Percentiles rank a stretch among this genome's conserved stretches.
These are phyloP conservation scores for Mellivora capensis DNA, from an alignment of 2,113 vertebrate species.

Conservation along the genomic window DNA sequence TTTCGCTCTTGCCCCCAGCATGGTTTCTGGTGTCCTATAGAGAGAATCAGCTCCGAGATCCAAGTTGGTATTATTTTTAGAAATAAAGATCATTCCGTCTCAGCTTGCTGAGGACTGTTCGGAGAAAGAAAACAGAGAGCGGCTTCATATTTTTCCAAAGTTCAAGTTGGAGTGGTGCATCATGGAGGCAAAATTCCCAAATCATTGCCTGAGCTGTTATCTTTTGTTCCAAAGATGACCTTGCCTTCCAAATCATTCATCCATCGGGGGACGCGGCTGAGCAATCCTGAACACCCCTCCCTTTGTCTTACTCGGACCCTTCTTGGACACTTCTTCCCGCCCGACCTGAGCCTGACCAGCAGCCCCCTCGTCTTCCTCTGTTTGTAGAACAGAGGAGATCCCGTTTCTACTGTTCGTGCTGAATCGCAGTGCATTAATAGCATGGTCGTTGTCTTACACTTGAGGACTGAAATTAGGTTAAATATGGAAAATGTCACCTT, in stretches of 20 bases:
- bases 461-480: neutral
- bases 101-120: constrained; percentile 45
- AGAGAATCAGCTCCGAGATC: constrained; percentile 62
- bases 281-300: neutral
- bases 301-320: neutral
- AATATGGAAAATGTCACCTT: neutral
- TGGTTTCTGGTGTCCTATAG: constrained; percentile 56
- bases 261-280: neutral
- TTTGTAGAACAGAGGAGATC: neutral
- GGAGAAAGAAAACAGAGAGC: neutral
- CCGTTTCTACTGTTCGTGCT: neutral
- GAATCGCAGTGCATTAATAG: neutral
- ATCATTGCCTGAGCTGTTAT: neutral
- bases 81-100: constrained; percentile 60
- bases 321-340: rapidly evolving
- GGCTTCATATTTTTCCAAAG: neutral
- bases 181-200: neutral
- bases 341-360: neutral
- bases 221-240: neutral
- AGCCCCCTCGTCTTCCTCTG: neutral
- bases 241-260: neutral
- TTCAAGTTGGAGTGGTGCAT: neutral
- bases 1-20: constrained; percentile 29
- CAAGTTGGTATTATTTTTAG: constrained; percentile 75
- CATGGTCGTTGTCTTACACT: neutral